These are phyloP conservation scores for Hylaeus volcanicus DNA, from an alignment of 1,140 invertebrate genomes.

Conservation along the genomic window DNA sequence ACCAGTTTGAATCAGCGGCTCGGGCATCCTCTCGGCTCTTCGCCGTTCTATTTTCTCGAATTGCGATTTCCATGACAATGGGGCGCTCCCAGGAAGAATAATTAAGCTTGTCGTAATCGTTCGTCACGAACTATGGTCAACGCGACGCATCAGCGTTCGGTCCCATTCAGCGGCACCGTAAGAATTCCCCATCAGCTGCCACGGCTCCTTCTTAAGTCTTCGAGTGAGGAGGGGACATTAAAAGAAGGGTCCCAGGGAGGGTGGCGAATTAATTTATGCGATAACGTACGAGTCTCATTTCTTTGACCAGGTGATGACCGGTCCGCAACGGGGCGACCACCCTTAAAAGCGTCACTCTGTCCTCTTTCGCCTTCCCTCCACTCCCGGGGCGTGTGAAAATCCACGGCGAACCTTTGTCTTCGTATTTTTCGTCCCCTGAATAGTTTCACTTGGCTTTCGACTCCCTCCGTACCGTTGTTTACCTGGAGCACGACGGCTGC, in stretches of 20 bases:
- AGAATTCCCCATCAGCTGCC: constrained; percentile 67
- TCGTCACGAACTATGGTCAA: constrained; percentile 39
- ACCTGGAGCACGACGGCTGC: constrained; percentile 51
- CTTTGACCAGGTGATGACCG: constrained; percentile 75
- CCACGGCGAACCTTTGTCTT: constrained; percentile 67
- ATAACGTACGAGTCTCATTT: constrained; percentile 66
- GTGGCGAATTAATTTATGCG: constrained; percentile 75
- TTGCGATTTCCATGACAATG: constrained; percentile 47
- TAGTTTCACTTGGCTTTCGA: constrained; percentile 27
- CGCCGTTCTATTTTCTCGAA: background rate
- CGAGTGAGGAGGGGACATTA: constrained; percentile 7
- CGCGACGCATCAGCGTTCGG: constrained; percentile 34
- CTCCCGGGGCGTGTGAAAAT: constrained; percentile 74
- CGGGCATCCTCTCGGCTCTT: background rate
- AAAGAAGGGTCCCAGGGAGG: constrained; percentile 60
- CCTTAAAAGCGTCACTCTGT: constrained; percentile 38
- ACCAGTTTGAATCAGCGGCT: constrained; percentile 6
- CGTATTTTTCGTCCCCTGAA: constrained; percentile 55
- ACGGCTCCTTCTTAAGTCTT: constrained; percentile 29
- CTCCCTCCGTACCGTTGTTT: constrained; percentile 14
- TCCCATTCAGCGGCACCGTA: constrained; percentile 28
- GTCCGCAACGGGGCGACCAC: constrained; percentile 63
- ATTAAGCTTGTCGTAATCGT: constrained; percentile 51
- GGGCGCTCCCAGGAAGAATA: constrained; percentile 29
- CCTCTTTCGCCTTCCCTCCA: constrained; percentile 19